Evolutionary conservation across 2,113 vertebrate genomes (phyloP).

Genomic region (Anolis sagrei): DNA sequence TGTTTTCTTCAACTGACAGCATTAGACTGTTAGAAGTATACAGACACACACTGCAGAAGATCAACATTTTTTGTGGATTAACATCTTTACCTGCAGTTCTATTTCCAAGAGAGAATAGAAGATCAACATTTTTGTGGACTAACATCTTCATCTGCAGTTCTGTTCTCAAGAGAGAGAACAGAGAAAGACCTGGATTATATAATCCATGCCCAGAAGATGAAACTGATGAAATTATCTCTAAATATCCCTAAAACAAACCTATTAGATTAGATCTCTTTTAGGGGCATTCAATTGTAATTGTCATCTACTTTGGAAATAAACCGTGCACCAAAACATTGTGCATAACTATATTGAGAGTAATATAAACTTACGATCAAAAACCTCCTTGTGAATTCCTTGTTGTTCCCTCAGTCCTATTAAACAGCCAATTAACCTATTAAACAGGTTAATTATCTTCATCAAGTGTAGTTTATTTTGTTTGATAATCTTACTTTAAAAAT

Average conservation of each 20-base stretch:
- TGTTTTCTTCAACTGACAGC: not conserved
- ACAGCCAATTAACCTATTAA: not conserved
- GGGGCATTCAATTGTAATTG: not conserved
- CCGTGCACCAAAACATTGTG: not conserved
- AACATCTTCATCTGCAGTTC: not conserved
- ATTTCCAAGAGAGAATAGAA: not conserved
- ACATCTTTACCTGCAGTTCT: not conserved
- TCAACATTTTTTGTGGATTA: not conserved
- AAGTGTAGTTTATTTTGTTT: not conserved
- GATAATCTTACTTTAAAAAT: too few relatives aligned
- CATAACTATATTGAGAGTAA: not conserved
- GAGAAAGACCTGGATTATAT: not conserved
- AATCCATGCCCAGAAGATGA: not conserved
- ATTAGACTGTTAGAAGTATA: not conserved
- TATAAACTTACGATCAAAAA: not conserved
- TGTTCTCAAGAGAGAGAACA: not conserved
- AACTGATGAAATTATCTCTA: not conserved
- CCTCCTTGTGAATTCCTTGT: not conserved
- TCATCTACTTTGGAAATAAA: not conserved
- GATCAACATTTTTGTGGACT: not conserved
- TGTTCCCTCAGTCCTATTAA: not conserved
- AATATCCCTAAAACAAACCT: not conserved
- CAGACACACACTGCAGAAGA: too few relatives aligned
- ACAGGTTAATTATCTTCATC: not conserved
- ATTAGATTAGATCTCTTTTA: not conserved